phyloP scores from a whole-genome alignment of 2,797 vertebrate species.

The Sebastes taczanowskii region DNA sequence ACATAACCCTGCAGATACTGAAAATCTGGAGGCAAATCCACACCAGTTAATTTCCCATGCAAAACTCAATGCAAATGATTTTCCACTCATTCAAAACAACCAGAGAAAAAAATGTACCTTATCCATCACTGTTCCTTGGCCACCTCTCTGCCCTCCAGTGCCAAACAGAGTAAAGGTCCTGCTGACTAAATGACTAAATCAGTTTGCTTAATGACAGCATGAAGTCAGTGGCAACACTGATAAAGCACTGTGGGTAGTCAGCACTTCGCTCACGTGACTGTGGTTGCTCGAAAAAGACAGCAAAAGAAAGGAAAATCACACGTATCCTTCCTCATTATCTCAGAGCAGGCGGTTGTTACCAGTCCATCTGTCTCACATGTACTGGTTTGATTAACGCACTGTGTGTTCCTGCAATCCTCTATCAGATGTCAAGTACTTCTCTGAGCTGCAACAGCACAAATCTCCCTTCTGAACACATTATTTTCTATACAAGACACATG shows the following conservation, averaged over 20 bases:
- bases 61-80: constrained; percentile 41
- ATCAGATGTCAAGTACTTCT: constrained; percentile 15
- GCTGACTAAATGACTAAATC: constrained; percentile 12
- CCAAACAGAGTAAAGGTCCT: constrained; percentile 26
- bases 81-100: constrained; percentile 36
- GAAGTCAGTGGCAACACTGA: constrained; percentile 23
- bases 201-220: constrained; percentile 25
- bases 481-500: not conserved
- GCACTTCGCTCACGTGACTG: constrained; percentile 44
- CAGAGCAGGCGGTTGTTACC: constrained; percentile 23
- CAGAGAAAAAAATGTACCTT: constrained; percentile 14
- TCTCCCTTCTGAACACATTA: not conserved
- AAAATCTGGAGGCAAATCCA: not conserved
- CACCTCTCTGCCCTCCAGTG: constrained; percentile 4
- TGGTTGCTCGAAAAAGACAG: not conserved
- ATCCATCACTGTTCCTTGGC: not conserved
- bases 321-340: constrained; percentile 4
- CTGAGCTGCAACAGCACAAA: constrained; percentile 11
- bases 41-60: constrained; percentile 9
- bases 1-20: not conserved
- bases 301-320: constrained; percentile 31
- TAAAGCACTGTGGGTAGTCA: constrained; percentile 16
- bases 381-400: constrained; percentile 23
- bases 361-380: constrained; percentile 56
- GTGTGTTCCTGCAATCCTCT: not conserved